Conservation (phyloP, 2,888 invertebrate genomes). For the Drosophila paramelanica region DNA sequence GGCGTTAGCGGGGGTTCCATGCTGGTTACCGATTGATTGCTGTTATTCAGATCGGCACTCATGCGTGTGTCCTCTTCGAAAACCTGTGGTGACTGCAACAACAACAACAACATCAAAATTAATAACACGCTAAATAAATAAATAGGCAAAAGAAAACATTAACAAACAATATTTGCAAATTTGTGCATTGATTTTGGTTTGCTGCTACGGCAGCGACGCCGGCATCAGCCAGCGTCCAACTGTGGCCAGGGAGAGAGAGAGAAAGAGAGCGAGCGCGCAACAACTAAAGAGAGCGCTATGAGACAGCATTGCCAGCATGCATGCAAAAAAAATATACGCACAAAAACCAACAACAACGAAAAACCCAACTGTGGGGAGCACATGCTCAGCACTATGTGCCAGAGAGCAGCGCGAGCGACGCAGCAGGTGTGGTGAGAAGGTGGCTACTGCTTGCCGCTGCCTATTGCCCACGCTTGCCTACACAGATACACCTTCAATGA, state of each 20-base stretch:
- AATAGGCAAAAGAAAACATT: not conserved
- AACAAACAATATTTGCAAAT: not conserved
- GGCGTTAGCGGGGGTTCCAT: slow-evolving; percentile 72
- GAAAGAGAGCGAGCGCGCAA: slow-evolving; percentile 3
- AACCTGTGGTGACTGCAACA: slow-evolving; percentile 86
- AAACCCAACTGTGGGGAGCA: slow-evolving; percentile 22
- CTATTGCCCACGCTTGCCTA: slow-evolving; percentile 18
- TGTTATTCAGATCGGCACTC: slow-evolving; percentile 88
- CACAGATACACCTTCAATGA: slow-evolving; percentile 13
- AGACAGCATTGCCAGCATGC: slow-evolving; percentile 57
- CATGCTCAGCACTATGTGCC: slow-evolving; percentile 13
- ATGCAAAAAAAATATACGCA: slow-evolving; percentile 15
- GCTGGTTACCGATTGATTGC: slow-evolving; percentile 68
- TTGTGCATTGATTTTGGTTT: slow-evolving; percentile 28
- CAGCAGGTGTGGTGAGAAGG: slow-evolving; percentile 77
- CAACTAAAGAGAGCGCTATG: slow-evolving; percentile 20
- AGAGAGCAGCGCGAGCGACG: slow-evolving; percentile 31
- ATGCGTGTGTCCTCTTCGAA: slow-evolving; percentile 91
- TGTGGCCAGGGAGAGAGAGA: not conserved
- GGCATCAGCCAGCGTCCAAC: slow-evolving; percentile 16
- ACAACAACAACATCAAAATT: slow-evolving; percentile 1
- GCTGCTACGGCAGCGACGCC: slow-evolving; percentile 41
- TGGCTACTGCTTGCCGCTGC: slow-evolving; percentile 43
- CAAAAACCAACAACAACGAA: slow-evolving; percentile 8
- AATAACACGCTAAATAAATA: not conserved